Percentiles rank a stretch among this genome's conserved stretches.
Conservation (phyloP, 2,797 vertebrate species). For the Nannoperca obscura region DNA sequence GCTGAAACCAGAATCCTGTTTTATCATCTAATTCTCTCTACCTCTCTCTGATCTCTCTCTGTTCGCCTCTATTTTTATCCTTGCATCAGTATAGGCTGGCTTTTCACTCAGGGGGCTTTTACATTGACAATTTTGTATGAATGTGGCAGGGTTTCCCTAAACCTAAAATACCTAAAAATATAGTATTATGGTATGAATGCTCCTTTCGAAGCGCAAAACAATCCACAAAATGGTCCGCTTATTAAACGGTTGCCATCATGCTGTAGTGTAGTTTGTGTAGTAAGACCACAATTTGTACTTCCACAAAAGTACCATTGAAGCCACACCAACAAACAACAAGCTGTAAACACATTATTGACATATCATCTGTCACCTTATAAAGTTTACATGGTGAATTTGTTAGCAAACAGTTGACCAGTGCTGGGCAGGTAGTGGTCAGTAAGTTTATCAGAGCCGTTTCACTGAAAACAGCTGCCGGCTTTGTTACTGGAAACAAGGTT, state of each 20-base stretch:
- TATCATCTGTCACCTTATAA: too few relatives aligned
- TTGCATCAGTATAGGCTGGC: constrained; percentile 16
- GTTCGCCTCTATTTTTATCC: constrained; percentile 32
- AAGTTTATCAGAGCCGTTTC: background rate
- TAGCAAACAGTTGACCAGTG: background rate
- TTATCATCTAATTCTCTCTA: constrained; percentile 47
- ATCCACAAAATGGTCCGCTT: constrained; percentile 1
- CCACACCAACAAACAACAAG: too few relatives aligned
- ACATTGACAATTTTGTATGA: constrained; percentile 4
- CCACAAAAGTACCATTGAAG: background rate
- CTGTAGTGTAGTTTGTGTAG: background rate
- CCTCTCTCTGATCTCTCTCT: constrained; percentile 37
- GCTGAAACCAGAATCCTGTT: constrained; percentile 50
- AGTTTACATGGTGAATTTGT: too few relatives aligned
- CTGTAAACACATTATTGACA: too few relatives aligned
- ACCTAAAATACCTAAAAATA: constrained; percentile 5
- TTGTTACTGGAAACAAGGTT: background rate
- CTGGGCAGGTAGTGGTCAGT: background rate
- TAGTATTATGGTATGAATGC: background rate
- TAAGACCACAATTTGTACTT: background rate
- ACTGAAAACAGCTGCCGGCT: background rate
- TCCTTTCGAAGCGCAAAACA: background rate
- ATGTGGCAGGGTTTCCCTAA: constrained; percentile 8
- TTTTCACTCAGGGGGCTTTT: constrained; percentile 24
- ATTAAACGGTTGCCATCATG: background rate